Evolutionary conservation across 2,113 vertebrate species (phyloP).

Genomic region (Sitta europaea): DNA sequence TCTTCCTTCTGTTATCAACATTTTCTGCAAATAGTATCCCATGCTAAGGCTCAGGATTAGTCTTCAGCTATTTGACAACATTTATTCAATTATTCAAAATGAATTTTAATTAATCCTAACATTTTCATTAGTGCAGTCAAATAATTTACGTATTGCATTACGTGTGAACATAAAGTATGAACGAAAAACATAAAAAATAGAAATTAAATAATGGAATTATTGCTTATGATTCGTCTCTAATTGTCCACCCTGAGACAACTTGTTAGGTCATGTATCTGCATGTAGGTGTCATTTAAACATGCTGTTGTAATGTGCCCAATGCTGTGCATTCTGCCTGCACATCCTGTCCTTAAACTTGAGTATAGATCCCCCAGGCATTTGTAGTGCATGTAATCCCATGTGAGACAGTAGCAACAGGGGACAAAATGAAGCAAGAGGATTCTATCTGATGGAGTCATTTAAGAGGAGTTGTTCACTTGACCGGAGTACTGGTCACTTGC

Average conservation of each 20-base stretch:
- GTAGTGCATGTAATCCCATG: not conserved
- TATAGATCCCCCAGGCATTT: not conserved
- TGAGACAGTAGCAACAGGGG: not conserved
- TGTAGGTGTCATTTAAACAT: not conserved
- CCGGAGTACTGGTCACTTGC: not conserved
- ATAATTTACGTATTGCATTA: not conserved
- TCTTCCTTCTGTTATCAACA: not conserved
- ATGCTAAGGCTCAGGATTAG: not conserved
- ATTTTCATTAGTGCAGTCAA: not conserved
- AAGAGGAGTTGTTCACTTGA: slow-evolving; percentile 1
- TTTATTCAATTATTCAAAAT: not conserved
- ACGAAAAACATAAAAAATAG: not conserved
- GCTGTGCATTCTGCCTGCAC: not conserved
- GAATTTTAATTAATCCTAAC: not conserved
- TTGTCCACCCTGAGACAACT: not conserved
- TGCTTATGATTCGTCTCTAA: not conserved
- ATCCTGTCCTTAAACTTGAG: not conserved
- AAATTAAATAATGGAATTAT: not conserved
- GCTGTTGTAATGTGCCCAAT: not conserved
- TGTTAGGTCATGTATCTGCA: not conserved
- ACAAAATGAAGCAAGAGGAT: not conserved
- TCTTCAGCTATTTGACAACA: not conserved
- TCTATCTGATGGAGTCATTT: not conserved
- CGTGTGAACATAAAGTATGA: not conserved
- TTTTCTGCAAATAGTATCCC: not conserved